Conservation (phyloP, 2,113 vertebrate genomes). For the Atractosteus spatula region DNA sequence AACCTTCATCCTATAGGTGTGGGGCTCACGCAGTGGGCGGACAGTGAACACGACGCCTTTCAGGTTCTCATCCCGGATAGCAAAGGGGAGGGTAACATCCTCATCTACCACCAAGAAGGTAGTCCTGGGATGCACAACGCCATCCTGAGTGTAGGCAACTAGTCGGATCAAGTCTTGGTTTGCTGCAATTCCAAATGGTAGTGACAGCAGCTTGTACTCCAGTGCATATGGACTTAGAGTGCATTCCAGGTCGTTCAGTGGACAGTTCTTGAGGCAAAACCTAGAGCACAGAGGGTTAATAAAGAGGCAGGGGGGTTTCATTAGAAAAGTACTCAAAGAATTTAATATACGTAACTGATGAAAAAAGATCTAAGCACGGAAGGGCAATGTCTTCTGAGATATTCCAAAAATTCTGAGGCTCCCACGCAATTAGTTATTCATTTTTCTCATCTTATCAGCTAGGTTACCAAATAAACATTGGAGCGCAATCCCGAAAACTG, state of each 20-base stretch:
- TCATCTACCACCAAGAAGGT: conserved; percentile 80
- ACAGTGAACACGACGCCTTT: conserved; percentile 93
- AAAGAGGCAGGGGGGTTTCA: too few relatives aligned
- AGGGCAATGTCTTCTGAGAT: neutral
- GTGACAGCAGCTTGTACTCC: conserved; percentile 93
- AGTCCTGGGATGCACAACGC: conserved; percentile 89
- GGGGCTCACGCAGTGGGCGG: conserved; percentile 69
- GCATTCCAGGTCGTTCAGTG: conserved; percentile 87
- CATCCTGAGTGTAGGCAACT: conserved; percentile 92
- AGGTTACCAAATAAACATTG: too few relatives aligned
- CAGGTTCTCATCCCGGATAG: conserved; percentile 86
- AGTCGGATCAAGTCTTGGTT: conserved; percentile 94
- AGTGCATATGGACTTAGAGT: conserved; percentile 85
- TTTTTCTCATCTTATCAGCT: neutral
- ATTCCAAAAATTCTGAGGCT: too few relatives aligned
- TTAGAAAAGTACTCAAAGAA: too few relatives aligned
- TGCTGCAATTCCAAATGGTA: conserved; percentile 89
- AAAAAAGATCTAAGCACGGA: neutral
- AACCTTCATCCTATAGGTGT: conserved; percentile 89
- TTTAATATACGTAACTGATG: too few relatives aligned
- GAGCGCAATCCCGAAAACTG: too few relatives aligned
- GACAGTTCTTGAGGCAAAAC: conserved; percentile 92
- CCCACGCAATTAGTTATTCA: neutral
- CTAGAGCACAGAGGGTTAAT: conserved; percentile 48
- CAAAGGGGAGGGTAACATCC: conserved; percentile 77